phyloP scores from a whole-genome alignment of 2,797 vertebrate species.

The Numenius phaeopus region DNA sequence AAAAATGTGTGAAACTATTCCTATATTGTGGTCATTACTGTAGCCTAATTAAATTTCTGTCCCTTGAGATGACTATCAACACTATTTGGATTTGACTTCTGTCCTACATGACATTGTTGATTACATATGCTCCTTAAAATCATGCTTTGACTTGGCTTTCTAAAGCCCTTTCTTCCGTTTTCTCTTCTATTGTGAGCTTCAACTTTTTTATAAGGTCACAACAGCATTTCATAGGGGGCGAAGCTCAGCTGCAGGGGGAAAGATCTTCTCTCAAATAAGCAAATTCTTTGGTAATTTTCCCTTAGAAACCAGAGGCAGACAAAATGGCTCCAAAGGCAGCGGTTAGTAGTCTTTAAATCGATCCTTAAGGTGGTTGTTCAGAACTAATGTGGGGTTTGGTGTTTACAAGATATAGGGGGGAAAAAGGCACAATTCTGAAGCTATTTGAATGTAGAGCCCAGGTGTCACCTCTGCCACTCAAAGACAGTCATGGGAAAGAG shows the following conservation, averaged over 20 bases:
- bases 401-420: background rate
- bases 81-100: slow-evolving; percentile 1
- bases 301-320: background rate
- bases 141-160: background rate
- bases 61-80: slow-evolving; percentile 2
- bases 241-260: background rate
- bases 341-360: background rate
- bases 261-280: background rate
- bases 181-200: background rate
- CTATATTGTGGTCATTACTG: background rate
- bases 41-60: slow-evolving; percentile 19
- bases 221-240: background rate
- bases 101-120: background rate
- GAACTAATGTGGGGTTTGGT: background rate
- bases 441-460: background rate
- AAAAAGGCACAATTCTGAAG: background rate
- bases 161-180: slow-evolving; percentile 34
- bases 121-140: slow-evolving; percentile 18
- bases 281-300: background rate
- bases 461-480: background rate
- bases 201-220: background rate
- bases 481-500: background rate
- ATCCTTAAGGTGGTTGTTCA: background rate
- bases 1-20: slow-evolving; percentile 12
- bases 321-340: background rate